Percentiles rank a stretch among this genome's conserved stretches.
These are phyloP conservation scores for Morpho helenor DNA, from an alignment of 2,888 invertebrate genomes.

Conservation along the genomic window DNA sequence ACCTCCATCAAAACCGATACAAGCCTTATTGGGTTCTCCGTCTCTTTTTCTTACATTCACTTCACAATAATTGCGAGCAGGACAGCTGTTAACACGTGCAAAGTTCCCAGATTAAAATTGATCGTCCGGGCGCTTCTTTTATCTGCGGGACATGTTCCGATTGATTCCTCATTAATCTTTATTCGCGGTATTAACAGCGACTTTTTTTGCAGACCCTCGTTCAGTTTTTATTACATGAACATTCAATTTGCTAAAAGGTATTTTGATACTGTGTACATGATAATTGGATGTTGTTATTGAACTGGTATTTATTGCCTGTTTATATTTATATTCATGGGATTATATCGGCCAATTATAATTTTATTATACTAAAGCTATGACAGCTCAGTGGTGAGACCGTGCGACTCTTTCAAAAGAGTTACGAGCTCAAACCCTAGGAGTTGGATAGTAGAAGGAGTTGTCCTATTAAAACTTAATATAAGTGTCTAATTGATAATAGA, in stretches of 20 bases:
- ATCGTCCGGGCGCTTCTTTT: slow-evolving; percentile 68
- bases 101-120: slow-evolving; percentile 74
- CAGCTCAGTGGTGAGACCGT: too few relatives aligned
- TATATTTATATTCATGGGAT: neutral
- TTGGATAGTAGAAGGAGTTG: too few relatives aligned
- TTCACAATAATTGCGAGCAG: slow-evolving; percentile 30
- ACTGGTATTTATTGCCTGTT: neutral
- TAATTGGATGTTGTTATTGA: slow-evolving; percentile 2
- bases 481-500: too few relatives aligned
- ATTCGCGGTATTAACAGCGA: slow-evolving; percentile 62
- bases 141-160: slow-evolving; percentile 65
- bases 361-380: too few relatives aligned
- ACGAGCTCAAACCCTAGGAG: too few relatives aligned
- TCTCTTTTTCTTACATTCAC: slow-evolving; percentile 38
- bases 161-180: slow-evolving; percentile 78
- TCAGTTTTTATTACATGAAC: slow-evolving; percentile 10
- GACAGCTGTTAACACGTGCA: slow-evolving; percentile 46
- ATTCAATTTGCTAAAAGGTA: slow-evolving; percentile 12
- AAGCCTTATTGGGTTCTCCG: slow-evolving; percentile 39
- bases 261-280: slow-evolving; percentile 1
- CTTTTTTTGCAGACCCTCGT: slow-evolving; percentile 36
- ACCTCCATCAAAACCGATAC: slow-evolving; percentile 57
- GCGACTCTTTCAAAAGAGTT: too few relatives aligned
- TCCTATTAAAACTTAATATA: too few relatives aligned
- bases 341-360: too few relatives aligned